Evolutionary conservation across 2,797 vertebrate species (phyloP), one percentile per base, ranked within the genome.

Genomic region (Halcyon badia): DNA sequence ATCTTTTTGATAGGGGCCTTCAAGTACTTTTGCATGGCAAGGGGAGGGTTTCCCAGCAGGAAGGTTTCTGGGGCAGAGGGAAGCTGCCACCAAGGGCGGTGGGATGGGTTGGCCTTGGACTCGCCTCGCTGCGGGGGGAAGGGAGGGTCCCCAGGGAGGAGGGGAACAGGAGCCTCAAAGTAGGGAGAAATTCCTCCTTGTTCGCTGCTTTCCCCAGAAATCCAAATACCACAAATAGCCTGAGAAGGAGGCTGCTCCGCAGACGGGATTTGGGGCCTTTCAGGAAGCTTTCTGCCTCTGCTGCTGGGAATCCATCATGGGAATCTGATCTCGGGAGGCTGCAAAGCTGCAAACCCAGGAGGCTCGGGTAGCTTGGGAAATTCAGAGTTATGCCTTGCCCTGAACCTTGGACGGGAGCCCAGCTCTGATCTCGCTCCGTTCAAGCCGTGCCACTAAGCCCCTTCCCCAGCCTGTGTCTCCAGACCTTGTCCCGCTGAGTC

Each of bases 351-450:
- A 64, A 37, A 24, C 44, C 83, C 85, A 30, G 76, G 79, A 73
- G 91, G 75, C 4, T 30, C 48, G 87, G 93, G 76, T 77, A 88
- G 90, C 94, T 96, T 94, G 93, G 87, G 92, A 96, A 96, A 93
- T 41, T 33, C 22, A 0, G 79, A 73, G 56, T 2, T 39, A 11
- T 33, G 92, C 92, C 62, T 81, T 72, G 90, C 89, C 75, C 81
- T 89, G 60, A 24, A 57, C 89, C 87, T 77, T 96, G 96, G 90
- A 70, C 0, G 1, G 22, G 81, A 93, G 96, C 96, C 95, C 96
- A 70, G 86, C 86, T 87, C 81, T 65, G 54, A 79, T 42, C 92
- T 84, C 2, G 4, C 48, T 78, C 60, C 6, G 0, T 28, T 16
- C 5, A 1, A 86, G 54, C 69, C 0, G 0, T 83, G 80, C 85